phyloP scores from a whole-genome alignment of 2,797 vertebrate genomes.

The Remorina albescens region DNA sequence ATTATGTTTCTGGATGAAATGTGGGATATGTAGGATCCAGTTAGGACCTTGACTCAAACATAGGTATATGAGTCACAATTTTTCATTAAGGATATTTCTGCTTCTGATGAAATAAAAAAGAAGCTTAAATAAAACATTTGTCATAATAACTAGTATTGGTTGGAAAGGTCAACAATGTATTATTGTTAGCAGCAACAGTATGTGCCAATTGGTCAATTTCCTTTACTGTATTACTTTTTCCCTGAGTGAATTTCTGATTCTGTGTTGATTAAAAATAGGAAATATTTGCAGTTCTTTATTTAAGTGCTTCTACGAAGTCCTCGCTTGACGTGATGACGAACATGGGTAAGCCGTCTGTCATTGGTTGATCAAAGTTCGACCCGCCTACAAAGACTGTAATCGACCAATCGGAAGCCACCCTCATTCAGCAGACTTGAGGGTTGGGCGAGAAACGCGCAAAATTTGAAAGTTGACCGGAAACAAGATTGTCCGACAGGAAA shows the following conservation, averaged over 20 bases:
- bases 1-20: neutral
- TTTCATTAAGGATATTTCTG: neutral
- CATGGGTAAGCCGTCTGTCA: neutral
- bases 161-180: neutral
- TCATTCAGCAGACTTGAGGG: slow-evolving; percentile 13
- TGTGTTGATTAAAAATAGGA: neutral
- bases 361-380: slow-evolving; percentile 45
- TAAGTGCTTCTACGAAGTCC: neutral
- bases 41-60: neutral
- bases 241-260: neutral
- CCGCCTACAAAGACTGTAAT: slow-evolving; percentile 27
- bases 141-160: no score
- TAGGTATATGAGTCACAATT: neutral
- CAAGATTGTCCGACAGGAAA: slow-evolving; percentile 36
- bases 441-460: slow-evolving; percentile 79
- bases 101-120: no score
- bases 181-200: neutral
- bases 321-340: neutral
- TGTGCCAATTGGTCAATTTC: neutral
- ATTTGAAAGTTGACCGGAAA: slow-evolving; percentile 87
- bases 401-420: slow-evolving; percentile 57
- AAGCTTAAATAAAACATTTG: no score
- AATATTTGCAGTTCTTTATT: neutral
- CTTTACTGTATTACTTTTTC: neutral
- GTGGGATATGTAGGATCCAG: neutral